These are phyloP conservation scores for Callospermophilus lateralis DNA, from an alignment of 2,113 vertebrate genomes.

Conservation along the genomic window DNA sequence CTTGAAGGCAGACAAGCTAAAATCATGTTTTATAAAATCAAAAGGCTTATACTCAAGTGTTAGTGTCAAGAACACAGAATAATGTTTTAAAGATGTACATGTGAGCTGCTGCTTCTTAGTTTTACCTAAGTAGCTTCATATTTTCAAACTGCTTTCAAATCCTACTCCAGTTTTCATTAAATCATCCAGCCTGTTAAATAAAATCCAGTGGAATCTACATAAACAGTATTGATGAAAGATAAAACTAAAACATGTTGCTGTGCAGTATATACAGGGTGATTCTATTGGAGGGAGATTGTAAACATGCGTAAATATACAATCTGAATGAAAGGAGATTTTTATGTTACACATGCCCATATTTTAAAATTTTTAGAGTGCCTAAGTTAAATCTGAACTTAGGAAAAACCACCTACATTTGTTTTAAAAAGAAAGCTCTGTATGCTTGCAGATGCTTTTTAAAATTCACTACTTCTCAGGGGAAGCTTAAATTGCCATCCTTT, in stretches of 20 bases:
- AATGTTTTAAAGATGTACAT: neutral
- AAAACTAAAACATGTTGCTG: neutral
- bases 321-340: neutral
- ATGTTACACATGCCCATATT: neutral
- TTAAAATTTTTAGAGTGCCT: neutral
- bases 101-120: neutral
- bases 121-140: neutral
- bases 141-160: neutral
- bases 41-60: slow-evolving; percentile 1
- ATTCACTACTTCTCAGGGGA: neutral
- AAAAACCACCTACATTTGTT: neutral
- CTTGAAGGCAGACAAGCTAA: slow-evolving; percentile 49
- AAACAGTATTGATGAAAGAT: neutral
- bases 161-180: neutral
- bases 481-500: neutral
- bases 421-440: neutral
- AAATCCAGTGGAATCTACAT: neutral
- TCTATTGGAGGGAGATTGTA: neutral
- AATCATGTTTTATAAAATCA: slow-evolving; percentile 26
- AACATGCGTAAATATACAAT: neutral
- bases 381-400: neutral
- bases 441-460: neutral
- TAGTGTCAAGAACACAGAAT: slow-evolving; percentile 17
- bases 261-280: neutral
- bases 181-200: neutral